Evolutionary conservation across 2,113 vertebrate species (phyloP).

Genomic region (Cinclus mexicanus): DNA sequence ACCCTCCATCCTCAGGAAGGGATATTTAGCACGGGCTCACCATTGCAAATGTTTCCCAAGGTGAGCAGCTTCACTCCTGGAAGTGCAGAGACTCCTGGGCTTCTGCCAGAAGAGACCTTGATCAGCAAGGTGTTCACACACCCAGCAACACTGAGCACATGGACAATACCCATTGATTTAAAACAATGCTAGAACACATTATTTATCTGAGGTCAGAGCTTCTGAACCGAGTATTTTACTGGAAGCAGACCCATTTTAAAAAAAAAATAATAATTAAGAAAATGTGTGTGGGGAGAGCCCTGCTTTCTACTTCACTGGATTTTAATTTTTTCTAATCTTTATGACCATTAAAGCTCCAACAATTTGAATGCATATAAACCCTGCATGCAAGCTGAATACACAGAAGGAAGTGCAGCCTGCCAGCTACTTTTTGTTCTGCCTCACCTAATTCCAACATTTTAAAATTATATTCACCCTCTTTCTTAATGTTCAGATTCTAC

Average conservation of each 20-base stretch:
- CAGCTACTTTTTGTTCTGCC: conserved; percentile 1
- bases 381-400: neutral
- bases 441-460: neutral
- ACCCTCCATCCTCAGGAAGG: neutral
- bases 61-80: neutral
- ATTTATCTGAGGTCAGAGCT: neutral
- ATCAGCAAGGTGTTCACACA: neutral
- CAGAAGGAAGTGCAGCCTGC: neutral
- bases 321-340: conserved; percentile 31
- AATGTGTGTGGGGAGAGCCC: neutral
- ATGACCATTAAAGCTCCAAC: neutral
- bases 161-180: neutral
- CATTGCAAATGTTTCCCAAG: neutral
- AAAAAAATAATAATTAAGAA: neutral
- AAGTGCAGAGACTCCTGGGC: neutral
- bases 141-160: neutral
- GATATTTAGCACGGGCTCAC: neutral
- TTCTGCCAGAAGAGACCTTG: neutral
- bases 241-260: neutral
- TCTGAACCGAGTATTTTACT: neutral
- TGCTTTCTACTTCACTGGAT: conserved; percentile 8
- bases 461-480: neutral
- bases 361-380: neutral
- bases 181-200: neutral
- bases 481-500: neutral